Conservation (phyloP, 2,113 vertebrate genomes). For the Scomber colias region DNA sequence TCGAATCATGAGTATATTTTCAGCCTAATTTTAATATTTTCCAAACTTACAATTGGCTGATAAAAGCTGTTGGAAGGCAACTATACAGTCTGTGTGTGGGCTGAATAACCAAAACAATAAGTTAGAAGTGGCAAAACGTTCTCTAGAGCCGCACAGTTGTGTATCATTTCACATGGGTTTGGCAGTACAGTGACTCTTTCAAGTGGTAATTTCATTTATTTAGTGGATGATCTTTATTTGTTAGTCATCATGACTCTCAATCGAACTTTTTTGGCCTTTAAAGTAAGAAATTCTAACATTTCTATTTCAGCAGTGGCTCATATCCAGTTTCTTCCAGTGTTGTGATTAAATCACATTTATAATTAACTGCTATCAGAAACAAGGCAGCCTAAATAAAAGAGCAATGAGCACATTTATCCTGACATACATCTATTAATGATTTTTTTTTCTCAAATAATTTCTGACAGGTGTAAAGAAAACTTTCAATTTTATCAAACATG, state of each 20-base stretch:
- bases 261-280: no score
- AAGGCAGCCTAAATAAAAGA: background rate
- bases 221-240: background rate
- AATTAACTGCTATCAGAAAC: no score
- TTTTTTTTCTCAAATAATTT: no score
- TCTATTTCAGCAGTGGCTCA: no score
- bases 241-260: no score
- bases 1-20: slow-evolving; percentile 5
- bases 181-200: background rate
- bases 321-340: no score
- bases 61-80: slow-evolving; percentile 6
- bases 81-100: slow-evolving; percentile 30
- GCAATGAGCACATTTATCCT: background rate
- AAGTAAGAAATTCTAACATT: no score
- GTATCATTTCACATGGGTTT: background rate
- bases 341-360: no score
- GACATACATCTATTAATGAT: no score
- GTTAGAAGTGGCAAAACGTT: slow-evolving; percentile 11
- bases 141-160: background rate
- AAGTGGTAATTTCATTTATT: background rate
- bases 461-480: no score
- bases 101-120: slow-evolving; percentile 12
- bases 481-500: no score
- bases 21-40: background rate
- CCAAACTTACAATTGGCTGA: background rate